A percentile compares a stretch with the other conserved stretches of the same genome.
Evolutionary conservation across 2,113 vertebrate species (phyloP).

Genomic region (Arenaria interpres): DNA sequence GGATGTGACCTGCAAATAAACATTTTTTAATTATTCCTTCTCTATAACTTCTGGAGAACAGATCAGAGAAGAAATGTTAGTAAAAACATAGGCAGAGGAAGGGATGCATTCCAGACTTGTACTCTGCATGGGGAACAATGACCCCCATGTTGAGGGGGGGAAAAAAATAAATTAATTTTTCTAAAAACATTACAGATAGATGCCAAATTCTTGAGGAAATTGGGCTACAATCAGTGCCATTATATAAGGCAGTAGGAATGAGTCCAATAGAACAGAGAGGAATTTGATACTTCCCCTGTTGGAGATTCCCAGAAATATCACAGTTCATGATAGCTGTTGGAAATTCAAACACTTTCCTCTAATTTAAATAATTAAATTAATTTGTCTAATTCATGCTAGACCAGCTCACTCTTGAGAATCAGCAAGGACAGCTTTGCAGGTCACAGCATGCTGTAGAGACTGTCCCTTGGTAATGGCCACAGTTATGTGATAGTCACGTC

Average conservation of each 20-base stretch:
- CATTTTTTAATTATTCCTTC: background rate
- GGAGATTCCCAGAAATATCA: background rate
- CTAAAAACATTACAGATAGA: background rate
- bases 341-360: background rate
- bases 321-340: background rate
- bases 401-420: background rate
- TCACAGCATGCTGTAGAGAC: background rate
- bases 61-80: background rate
- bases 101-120: background rate
- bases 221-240: background rate
- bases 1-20: conserved; percentile 38
- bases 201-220: conserved; percentile 43
- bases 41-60: background rate
- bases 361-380: background rate
- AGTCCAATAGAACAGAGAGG: background rate
- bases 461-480: background rate
- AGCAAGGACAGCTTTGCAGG: background rate
- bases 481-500: background rate
- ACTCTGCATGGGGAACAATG: background rate
- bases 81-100: background rate
- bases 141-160: background rate
- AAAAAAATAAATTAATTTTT: background rate
- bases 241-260: background rate
- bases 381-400: background rate
- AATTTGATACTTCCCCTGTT: background rate